A percentile compares a stretch with the other conserved stretches of the same genome.
Evolutionary conservation across 2,113 vertebrate genomes (phyloP).

Genomic region (Aegypius monachus): DNA sequence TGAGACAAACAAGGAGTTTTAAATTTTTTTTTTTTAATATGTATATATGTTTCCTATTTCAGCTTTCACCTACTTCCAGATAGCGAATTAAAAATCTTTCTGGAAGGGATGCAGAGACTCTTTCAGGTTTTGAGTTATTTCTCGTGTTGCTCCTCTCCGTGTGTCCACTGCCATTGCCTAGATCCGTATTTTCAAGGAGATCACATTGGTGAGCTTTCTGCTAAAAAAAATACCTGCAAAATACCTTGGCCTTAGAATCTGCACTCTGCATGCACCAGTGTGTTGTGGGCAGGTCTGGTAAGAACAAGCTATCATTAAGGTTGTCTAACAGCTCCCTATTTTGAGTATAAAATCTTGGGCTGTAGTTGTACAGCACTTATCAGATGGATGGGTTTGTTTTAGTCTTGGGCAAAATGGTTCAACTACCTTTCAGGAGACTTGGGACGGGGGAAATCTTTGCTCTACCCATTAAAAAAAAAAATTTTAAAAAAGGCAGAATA

Average conservation of each 20-base stretch:
- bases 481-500: too few species aligned
- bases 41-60: background rate
- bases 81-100: background rate
- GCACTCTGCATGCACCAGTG: background rate
- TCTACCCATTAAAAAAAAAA: background rate
- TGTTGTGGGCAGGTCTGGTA: background rate
- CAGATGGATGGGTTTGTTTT: background rate
- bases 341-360: background rate
- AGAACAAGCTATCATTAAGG: background rate
- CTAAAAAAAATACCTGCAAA: background rate
- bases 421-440: background rate
- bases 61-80: background rate
- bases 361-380: background rate
- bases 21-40: too few species aligned
- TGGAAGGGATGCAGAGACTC: background rate
- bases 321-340: background rate
- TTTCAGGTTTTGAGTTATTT: background rate
- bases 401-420: background rate
- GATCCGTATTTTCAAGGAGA: background rate
- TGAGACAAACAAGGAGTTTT: background rate
- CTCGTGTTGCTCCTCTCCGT: rapidly evolving
- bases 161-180: background rate
- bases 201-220: background rate
- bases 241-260: background rate
- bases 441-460: background rate